Conservation (phyloP, 2,113 vertebrate species). For the Eudyptes chrysolophus region DNA sequence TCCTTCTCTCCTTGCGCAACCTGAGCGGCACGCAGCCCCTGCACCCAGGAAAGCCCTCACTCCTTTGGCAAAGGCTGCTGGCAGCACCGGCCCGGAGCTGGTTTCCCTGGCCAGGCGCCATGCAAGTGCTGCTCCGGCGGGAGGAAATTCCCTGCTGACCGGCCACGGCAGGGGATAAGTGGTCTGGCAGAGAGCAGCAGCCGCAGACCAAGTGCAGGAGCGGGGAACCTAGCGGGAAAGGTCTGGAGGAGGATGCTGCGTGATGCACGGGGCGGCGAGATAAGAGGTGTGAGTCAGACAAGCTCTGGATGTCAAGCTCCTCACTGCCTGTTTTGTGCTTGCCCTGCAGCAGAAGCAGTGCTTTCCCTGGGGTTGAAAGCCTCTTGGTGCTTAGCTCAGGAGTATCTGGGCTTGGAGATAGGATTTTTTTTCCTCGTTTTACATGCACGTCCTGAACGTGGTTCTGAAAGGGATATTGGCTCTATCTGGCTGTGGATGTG, state of each 20-base stretch:
- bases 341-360: accelerated
- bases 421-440: accelerated
- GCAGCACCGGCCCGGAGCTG: not conserved
- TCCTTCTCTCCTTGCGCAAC: not conserved
- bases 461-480: not conserved
- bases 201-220: not conserved
- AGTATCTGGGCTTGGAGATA: not conserved
- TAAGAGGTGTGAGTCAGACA: not conserved
- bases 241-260: not conserved
- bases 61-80: constrained; percentile 21
- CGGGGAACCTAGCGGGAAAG: not conserved
- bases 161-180: not conserved
- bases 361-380: not conserved
- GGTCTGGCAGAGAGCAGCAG: not conserved
- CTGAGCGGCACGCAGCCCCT: accelerated
- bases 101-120: not conserved
- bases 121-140: not conserved
- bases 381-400: not conserved
- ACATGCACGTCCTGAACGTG: accelerated
- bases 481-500: not conserved
- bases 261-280: accelerated
- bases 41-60: not conserved
- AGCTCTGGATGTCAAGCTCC: not conserved
- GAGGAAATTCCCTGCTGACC: constrained; percentile 46
- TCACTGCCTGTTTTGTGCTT: not conserved